Evolutionary conservation across 2,113 vertebrate genomes (phyloP), one percentile per base, ranked within the genome.

Genomic region (Muntiacus muntjak): DNA sequence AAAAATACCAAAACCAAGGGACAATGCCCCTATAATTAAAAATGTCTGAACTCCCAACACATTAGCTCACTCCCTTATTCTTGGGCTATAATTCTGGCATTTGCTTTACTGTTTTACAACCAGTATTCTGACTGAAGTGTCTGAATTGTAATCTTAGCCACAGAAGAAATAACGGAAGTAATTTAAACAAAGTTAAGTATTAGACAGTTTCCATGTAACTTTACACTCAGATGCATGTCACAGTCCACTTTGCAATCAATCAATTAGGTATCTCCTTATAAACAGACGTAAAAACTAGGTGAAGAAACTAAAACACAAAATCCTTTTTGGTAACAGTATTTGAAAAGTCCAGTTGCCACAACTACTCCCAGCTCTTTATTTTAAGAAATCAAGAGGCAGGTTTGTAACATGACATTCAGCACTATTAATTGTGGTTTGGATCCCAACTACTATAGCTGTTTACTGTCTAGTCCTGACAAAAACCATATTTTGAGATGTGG

Each of bases 131-230:
- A 97, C 5, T 86, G 76, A 97, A 91, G 16, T 23, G 2, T 97
- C 52, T 97, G 74, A 95, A 96, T 89, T 97, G 36, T 71, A 97
- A 54, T 89, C 45, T 94, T 93, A 96, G 67, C 9, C 86, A 94
- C 50, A 85, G 85, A 98, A 36, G 54, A 98, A 98, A 91, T 84
- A 98, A 98, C 67, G 93, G 64, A 98, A 97, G 79, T 82, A 95
- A 98, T 97, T 98, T 98, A 97, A 98, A 97, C 88, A 98, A 94
- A 98, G 50, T 74, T 97, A 98, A 97, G 57, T 55, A n/a, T 97
- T 98, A 95, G 97, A 89, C 78, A 94, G 85, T 96, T 98, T 96
- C 93, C 57, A 71, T 87, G 87, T 96, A 98, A 96, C 26, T 97
- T 95, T 91, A 94, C 50, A 96, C 84, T 96, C 47, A 95, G 87